Evolutionary conservation across 2,888 invertebrate species (phyloP).

Genomic region (Callosobruchus maculatus): DNA sequence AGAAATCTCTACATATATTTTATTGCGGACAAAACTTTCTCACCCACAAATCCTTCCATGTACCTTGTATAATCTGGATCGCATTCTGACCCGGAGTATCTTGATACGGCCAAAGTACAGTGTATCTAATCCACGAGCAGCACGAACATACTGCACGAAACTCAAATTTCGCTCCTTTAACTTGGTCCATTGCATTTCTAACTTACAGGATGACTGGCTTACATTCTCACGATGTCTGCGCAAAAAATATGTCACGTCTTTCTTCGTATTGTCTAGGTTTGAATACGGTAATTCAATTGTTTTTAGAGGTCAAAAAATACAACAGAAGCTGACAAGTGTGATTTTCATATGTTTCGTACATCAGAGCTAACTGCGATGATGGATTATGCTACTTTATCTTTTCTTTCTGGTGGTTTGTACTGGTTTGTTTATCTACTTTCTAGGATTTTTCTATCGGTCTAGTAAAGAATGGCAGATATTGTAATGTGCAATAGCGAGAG

Average conservation of each 20-base stretch:
- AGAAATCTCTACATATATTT: too few species aligned
- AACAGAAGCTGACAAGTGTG: too few species aligned
- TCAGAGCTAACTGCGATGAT: too few species aligned
- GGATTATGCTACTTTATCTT: too few species aligned
- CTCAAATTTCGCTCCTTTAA: neutral
- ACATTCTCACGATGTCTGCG: neutral
- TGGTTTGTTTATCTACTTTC: too few species aligned
- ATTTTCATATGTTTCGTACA: too few species aligned
- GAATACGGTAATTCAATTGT: neutral
- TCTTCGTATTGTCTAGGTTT: neutral
- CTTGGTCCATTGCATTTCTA: neutral
- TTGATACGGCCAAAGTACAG: neutral
- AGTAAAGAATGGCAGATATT: too few species aligned
- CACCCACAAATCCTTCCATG: neutral
- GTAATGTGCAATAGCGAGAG: too few species aligned
- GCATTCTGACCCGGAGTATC: neutral
- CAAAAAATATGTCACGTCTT: neutral
- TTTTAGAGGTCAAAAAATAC: neutral
- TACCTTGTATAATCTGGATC: neutral
- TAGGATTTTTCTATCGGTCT: too few species aligned
- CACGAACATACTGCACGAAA: neutral
- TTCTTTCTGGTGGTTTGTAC: too few species aligned
- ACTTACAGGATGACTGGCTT: neutral
- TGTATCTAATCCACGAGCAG: neutral
- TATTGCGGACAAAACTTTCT: neutral